Evolutionary conservation across 2,888 invertebrate genomes (phyloP).

Genomic region (Hirtodrosophila histrioides): DNA sequence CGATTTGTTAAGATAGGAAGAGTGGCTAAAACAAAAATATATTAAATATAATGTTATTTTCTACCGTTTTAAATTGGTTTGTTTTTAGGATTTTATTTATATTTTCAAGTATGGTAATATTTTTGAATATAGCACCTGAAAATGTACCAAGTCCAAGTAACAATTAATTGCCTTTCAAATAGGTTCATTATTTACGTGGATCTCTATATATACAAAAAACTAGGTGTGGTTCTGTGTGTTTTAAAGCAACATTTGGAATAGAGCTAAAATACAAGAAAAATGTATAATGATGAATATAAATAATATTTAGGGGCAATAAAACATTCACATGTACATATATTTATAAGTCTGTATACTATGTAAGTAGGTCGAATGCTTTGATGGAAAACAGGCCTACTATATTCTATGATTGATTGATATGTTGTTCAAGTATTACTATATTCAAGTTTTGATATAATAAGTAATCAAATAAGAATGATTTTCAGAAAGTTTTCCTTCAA

Average conservation of each 20-base stretch:
- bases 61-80: slow-evolving; percentile 5
- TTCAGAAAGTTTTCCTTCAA: too few species aligned
- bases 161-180: slow-evolving; percentile 7
- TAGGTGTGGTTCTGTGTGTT: neutral
- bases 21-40: too few species aligned
- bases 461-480: neutral
- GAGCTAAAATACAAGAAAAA: slow-evolving; percentile 1
- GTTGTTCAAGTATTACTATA: slow-evolving; percentile 8
- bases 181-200: slow-evolving; percentile 1
- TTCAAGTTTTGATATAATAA: neutral
- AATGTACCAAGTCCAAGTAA: neutral
- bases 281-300: slow-evolving; percentile 6
- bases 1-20: too few species aligned
- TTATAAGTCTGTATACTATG: slow-evolving; percentile 1
- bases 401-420: slow-evolving; percentile 24
- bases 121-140: slow-evolving; percentile 5
- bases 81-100: slow-evolving; percentile 11
- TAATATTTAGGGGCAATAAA: slow-evolving; percentile 2
- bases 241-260: neutral
- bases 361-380: slow-evolving; percentile 16
- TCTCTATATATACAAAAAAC: slow-evolving; percentile 6
- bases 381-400: slow-evolving; percentile 11
- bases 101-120: neutral
- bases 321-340: too few species aligned
- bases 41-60: too few species aligned